Evolutionary conservation across 2,888 invertebrate genomes (phyloP).

Genomic region (Drosophila picticornis): DNA sequence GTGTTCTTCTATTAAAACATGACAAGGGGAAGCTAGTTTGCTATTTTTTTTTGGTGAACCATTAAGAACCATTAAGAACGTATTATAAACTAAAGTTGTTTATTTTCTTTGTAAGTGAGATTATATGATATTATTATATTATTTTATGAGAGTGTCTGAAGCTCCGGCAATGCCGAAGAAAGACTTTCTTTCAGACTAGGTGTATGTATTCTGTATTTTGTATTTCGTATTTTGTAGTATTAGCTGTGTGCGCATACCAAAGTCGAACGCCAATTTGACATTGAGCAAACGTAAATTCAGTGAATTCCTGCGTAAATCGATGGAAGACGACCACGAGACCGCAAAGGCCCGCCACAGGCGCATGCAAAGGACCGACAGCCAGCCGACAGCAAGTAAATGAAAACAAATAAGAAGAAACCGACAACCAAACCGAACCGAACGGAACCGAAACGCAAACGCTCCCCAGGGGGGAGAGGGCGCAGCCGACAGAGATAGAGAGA

Average conservation of each 20-base stretch:
- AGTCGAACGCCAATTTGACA: conserved; percentile 77
- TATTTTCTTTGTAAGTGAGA: background rate
- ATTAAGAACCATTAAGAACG: too few species aligned
- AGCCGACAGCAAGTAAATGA: conserved; percentile 1
- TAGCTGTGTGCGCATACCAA: conserved; percentile 67
- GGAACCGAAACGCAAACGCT: conserved; percentile 6
- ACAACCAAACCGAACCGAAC: conserved; percentile 11
- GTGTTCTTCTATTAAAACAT: too few species aligned
- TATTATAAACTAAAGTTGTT: background rate
- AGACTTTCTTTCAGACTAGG: background rate
- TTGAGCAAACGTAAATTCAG: conserved; percentile 75
- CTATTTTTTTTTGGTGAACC: too few species aligned
- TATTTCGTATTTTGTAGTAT: conserved; percentile 2
- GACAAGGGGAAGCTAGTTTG: too few species aligned
- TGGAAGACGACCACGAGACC: conserved; percentile 48
- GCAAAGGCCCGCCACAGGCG: conserved; percentile 24
- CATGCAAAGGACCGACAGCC: conserved; percentile 24
- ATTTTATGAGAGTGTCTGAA: conserved; percentile 1
- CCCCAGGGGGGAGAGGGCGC: background rate
- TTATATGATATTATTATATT: too few species aligned
- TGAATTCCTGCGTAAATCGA: conserved; percentile 70
- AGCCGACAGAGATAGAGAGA: conserved; percentile 6
- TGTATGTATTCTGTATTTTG: background rate
- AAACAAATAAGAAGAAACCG: conserved; percentile 13
- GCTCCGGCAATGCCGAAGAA: background rate